Conservation (phyloP, 2,888 invertebrate species). For the Drosophila paucipuncta region DNA sequence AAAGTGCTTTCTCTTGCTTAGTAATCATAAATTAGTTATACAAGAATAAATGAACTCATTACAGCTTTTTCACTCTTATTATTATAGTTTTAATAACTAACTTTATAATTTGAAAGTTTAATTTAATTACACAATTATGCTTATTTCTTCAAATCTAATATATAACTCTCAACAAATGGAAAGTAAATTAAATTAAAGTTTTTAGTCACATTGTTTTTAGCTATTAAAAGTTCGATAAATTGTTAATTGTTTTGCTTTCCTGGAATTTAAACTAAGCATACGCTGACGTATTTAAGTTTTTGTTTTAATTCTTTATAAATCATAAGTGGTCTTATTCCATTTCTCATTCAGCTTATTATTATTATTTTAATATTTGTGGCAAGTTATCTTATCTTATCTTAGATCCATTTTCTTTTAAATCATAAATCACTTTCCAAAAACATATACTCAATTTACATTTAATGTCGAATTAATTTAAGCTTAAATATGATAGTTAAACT, state of each 20-base stretch:
- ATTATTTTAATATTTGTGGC: not conserved
- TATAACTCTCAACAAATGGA: not conserved
- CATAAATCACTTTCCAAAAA: not conserved
- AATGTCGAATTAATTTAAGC: not conserved
- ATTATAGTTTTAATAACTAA: not conserved
- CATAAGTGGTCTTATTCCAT: not conserved
- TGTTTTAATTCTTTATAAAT: not conserved
- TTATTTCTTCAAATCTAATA: not conserved
- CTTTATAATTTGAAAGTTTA: not conserved
- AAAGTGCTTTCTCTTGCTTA: not conserved
- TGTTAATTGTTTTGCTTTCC: not conserved
- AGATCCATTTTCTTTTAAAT: not conserved
- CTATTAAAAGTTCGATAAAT: not conserved
- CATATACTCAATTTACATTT: not conserved
- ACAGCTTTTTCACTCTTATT: not conserved
- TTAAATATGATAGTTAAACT: not conserved
- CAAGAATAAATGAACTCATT: not conserved
- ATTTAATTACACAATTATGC: not conserved
- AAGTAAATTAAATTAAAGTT: not conserved
- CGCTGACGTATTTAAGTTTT: too few species aligned
- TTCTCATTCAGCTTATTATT: not conserved
- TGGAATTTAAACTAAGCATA: too few species aligned
- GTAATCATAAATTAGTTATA: not conserved
- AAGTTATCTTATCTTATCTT: too few species aligned
- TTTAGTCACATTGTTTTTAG: not conserved